A percentile compares a stretch with the other conserved stretches of the same genome.
phyloP scores from a whole-genome alignment of 2,797 vertebrate genomes.

The Acipenser ruthenus region DNA sequence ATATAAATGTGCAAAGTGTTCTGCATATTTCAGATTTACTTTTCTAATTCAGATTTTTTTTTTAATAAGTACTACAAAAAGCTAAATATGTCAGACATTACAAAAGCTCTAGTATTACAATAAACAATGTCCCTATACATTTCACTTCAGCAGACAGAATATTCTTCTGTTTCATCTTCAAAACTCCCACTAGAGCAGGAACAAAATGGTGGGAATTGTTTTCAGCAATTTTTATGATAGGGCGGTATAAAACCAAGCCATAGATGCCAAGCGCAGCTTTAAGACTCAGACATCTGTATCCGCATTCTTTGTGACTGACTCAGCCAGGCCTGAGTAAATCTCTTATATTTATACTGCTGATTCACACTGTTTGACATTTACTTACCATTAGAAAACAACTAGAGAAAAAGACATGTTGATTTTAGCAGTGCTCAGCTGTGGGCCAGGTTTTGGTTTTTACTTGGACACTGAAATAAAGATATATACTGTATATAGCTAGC shows the following conservation, averaged over 20 bases:
- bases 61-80: too few relatives aligned
- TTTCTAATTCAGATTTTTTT: too few relatives aligned
- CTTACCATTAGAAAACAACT: neutral
- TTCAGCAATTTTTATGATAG: slow-evolving; percentile 1
- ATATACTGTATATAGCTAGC: too few relatives aligned
- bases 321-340: slow-evolving; percentile 10
- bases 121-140: too few relatives aligned
- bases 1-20: too few relatives aligned
- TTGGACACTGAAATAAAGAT: too few relatives aligned
- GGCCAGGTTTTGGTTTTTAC: neutral
- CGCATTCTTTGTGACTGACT: neutral
- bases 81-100: too few relatives aligned
- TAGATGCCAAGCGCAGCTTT: slow-evolving; percentile 1
- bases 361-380: slow-evolving; percentile 16
- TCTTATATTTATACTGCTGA: slow-evolving; percentile 10
- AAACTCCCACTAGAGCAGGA: neutral
- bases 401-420: neutral
- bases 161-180: neutral
- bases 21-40: too few relatives aligned
- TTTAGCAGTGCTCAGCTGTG: neutral
- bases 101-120: too few relatives aligned
- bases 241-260: neutral
- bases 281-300: slow-evolving; percentile 11
- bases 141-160: too few relatives aligned
- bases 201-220: slow-evolving; percentile 3